Evolutionary conservation across 2,797 vertebrate species (phyloP).

Genomic region (Labeo calbasu): DNA sequence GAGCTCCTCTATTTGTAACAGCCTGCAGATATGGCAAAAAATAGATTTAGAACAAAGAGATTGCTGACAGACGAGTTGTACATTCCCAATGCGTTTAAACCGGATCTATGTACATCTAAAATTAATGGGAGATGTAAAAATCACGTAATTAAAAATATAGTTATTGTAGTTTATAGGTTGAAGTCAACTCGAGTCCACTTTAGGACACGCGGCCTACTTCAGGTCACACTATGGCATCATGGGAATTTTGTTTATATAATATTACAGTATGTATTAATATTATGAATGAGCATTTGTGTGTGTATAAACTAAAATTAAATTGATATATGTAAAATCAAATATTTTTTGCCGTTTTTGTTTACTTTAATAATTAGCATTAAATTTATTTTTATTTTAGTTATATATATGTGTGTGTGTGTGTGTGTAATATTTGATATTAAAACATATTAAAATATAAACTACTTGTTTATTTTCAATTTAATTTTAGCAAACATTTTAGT

Average conservation of each 20-base stretch:
- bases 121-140: constrained; percentile 4
- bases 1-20: constrained; percentile 34
- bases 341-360: too few relatives aligned
- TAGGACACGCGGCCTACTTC: not conserved
- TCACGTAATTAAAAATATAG: constrained; percentile 5
- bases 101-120: constrained; percentile 13
- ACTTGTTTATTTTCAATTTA: not conserved
- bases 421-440: too few relatives aligned
- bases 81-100: constrained; percentile 1
- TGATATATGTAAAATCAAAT: too few relatives aligned
- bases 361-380: too few relatives aligned
- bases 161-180: not conserved
- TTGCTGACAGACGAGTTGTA: constrained; percentile 29
- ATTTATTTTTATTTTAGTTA: not conserved
- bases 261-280: not conserved
- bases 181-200: not conserved
- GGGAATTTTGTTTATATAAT: not conserved
- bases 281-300: not conserved
- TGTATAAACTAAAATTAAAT: not conserved
- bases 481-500: not conserved
- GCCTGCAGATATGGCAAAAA: constrained; percentile 41
- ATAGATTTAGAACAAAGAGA: constrained; percentile 31
- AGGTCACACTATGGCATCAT: not conserved
- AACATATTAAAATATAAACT: too few relatives aligned
- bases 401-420: too few relatives aligned